Evolutionary conservation across 2,797 vertebrate species (phyloP).

Genomic region (Champsocephalus gunnari): DNA sequence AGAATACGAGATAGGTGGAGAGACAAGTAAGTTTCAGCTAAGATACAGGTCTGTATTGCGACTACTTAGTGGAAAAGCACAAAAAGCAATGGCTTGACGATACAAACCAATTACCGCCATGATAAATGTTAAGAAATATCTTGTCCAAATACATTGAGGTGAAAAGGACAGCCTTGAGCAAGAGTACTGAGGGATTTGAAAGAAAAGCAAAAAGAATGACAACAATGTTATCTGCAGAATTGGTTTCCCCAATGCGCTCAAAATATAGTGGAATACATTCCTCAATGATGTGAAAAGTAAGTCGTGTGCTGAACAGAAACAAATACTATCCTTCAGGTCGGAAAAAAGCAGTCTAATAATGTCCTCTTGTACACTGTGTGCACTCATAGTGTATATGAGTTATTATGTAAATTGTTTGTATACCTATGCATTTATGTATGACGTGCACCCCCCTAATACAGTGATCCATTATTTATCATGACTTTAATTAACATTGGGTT

Average conservation of each 20-base stretch:
- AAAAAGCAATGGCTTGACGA: neutral
- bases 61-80: neutral
- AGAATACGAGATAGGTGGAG: neutral
- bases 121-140: neutral
- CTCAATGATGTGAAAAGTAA: neutral
- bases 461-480: constrained; percentile 37
- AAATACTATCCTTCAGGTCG: neutral
- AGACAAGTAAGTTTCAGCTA: neutral
- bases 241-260: neutral
- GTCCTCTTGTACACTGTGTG: neutral
- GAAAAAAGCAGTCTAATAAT: constrained; percentile 1
- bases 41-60: neutral
- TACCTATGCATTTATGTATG: constrained; percentile 7
- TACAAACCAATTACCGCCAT: neutral
- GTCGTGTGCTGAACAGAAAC: neutral
- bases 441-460: constrained; percentile 1
- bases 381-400: neutral
- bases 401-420: constrained; percentile 34
- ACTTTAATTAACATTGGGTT: constrained; percentile 1
- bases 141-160: neutral
- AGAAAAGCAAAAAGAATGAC: neutral
- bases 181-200: neutral
- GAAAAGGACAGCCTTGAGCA: neutral
- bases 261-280: neutral
- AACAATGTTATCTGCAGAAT: neutral